Percentiles rank a stretch among this genome's conserved stretches.
These are phyloP conservation scores for Halesus radiatus DNA, from an alignment of 1,140 invertebrate genomes.

Conservation along the genomic window DNA sequence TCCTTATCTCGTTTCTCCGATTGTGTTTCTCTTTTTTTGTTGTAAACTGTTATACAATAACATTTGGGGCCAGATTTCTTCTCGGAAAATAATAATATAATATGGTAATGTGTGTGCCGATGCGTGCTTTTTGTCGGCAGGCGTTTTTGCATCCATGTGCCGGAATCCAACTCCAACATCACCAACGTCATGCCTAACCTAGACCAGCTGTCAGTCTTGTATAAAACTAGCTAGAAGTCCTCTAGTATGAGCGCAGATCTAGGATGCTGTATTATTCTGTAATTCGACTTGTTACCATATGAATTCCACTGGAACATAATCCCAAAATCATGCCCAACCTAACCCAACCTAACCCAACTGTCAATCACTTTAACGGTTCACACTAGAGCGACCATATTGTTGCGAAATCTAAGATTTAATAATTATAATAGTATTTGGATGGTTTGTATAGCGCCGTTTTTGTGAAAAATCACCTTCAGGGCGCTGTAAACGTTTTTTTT, in stretches of 20 bases:
- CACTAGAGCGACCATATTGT: too few relatives aligned
- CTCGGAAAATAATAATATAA: conserved; percentile 52
- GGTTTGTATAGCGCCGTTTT: too few relatives aligned
- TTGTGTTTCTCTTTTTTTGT: conserved; percentile 48
- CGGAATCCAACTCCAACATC: background rate
- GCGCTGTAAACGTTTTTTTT: too few relatives aligned
- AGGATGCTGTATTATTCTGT: background rate
- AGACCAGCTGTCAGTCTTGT: background rate
- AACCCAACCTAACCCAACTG: too few relatives aligned
- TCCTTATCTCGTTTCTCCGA: conserved; percentile 36
- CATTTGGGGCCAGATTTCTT: conserved; percentile 54
- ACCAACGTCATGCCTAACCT: background rate
- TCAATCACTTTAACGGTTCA: too few relatives aligned
- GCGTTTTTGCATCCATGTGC: conserved; percentile 28
- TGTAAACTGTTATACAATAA: conserved; percentile 56
- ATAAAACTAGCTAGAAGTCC: background rate
- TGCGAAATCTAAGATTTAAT: too few relatives aligned
- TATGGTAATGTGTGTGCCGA: conserved; percentile 41
- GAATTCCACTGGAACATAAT: background rate
- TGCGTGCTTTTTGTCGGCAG: conserved; percentile 41
- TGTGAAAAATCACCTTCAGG: too few relatives aligned
- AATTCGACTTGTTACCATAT: background rate
- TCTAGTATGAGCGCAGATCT: background rate
- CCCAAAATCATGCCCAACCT: too few relatives aligned
- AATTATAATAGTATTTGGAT: too few relatives aligned